These are phyloP conservation scores for Zoroaster sp. DNA, from an alignment of 53 echinoderm and acorn worm species.

Conservation along the genomic window DNA sequence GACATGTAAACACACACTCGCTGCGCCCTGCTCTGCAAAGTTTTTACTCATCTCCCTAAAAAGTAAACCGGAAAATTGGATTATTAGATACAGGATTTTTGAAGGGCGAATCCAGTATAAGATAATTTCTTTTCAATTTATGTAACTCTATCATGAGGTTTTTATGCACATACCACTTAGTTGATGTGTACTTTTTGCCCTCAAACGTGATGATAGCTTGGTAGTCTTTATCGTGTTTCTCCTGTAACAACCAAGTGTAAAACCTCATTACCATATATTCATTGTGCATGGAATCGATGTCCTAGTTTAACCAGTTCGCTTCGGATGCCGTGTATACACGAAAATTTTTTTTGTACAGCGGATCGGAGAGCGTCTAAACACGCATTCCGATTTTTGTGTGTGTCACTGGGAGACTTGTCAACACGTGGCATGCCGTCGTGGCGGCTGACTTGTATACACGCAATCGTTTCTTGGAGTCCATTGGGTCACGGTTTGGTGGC, in stretches of 20 bases:
- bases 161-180: constrained; percentile 66
- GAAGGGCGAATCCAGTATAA: background rate
- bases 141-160: background rate
- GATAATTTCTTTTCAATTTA: background rate
- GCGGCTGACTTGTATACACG: too few relatives aligned
- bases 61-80: background rate
- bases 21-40: constrained; percentile 75
- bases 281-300: too few relatives aligned
- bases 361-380: too few relatives aligned
- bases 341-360: too few relatives aligned
- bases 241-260: constrained; percentile 24
- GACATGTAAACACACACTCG: constrained; percentile 70
- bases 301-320: too few relatives aligned
- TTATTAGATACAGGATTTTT: background rate
- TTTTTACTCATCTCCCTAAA: constrained; percentile 75
- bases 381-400: too few relatives aligned
- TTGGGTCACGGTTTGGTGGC: too few relatives aligned
- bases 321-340: too few relatives aligned
- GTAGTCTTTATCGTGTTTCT: constrained; percentile 10
- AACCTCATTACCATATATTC: too few relatives aligned
- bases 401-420: too few relatives aligned
- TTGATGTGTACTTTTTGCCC: constrained; percentile 67
- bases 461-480: too few relatives aligned
- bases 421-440: too few relatives aligned
- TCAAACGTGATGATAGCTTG: constrained; percentile 33